Evolutionary conservation across 2,797 vertebrate species (phyloP), one percentile per base, ranked within the genome.

Genomic region (Sebastiscus tertius): DNA sequence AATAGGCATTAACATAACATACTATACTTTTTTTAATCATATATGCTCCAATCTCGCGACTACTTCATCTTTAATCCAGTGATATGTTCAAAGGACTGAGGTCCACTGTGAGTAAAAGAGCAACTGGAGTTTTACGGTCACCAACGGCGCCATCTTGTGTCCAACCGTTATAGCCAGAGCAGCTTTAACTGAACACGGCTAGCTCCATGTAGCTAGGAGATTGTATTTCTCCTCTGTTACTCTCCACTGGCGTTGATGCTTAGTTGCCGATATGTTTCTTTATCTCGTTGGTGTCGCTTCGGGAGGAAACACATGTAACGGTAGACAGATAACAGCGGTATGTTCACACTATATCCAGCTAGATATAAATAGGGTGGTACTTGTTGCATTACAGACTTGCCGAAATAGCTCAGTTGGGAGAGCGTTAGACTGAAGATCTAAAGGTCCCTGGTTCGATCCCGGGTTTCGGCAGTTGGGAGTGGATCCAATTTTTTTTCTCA

Each of bases 361-460:
- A 16, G 13, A 16, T 42, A 42, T 42, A 42, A 42, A 16, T 6
- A 14, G 2, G 2, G 39, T 0, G 13, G 39, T 42, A 42, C 39
- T 42, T 6, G 39, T 16, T 42, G 13, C 2, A 42, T 14, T 16
- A 16, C 13, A 42, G 16, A 14, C 20, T 39, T 7, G 91, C 92
- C 88, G 91, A 92, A 93, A 92, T 93, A 94, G 92, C 93, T 94
- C 93, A 94, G 91, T 93, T 93, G 90, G 91, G 93, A 92, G 91
- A 94, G 93, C 89, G 92, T 93, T 91, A 93, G 87, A 91, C 90
- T 93, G 92, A 93, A 92, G 88, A 91, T 92, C 90, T 92, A 89
- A 91, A 93, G 84, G 89, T 92, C 89, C 88, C 89, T 92, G 90
- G 90, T 93, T 92, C 90, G 83, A 94, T 93, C 93, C 93, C 90